These are phyloP conservation scores for Stenopsyche tienmushanensis DNA, from an alignment of 1,140 invertebrate species.

Conservation along the genomic window DNA sequence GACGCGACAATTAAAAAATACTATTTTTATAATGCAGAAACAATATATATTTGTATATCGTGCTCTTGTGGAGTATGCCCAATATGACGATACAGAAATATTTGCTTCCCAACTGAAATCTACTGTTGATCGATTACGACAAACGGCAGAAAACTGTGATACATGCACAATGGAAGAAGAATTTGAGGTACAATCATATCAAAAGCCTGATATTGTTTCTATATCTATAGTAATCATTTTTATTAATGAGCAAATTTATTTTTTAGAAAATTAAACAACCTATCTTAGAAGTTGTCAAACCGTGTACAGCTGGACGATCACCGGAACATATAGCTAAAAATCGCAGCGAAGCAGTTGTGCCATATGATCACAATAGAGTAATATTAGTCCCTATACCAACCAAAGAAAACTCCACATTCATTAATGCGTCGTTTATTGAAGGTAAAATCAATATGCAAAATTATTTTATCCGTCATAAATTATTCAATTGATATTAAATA, in stretches of 20 bases:
- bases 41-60: conserved; percentile 98
- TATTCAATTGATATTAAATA: conserved; percentile 9
- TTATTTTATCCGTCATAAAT: conserved; percentile 44
- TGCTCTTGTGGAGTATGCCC: conserved; percentile 87
- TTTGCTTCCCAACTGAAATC: conserved; percentile 68
- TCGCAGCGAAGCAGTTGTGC: conserved; percentile 81
- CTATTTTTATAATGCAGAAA: conserved; percentile 65
- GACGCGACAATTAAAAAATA: background rate
- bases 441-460: conserved; percentile 47
- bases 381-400: conserved; percentile 79
- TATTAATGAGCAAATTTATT: conserved; percentile 26
- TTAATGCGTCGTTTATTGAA: conserved; percentile 96
- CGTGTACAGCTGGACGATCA: conserved; percentile 74
- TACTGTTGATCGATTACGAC: conserved; percentile 68
- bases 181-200: conserved; percentile 73
- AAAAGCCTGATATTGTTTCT: too few relatives aligned
- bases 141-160: conserved; percentile 56
- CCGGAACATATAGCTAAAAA: conserved; percentile 89
- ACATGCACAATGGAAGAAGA: conserved; percentile 77
- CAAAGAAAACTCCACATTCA: conserved; percentile 90
- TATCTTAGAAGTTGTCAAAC: conserved; percentile 75
- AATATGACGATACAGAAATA: conserved; percentile 93
- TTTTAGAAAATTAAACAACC: conserved; percentile 77
- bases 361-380: conserved; percentile 89
- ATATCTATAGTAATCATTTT: background rate